These are phyloP conservation scores for Heliconius sara DNA, from an alignment of 2,888 invertebrate genomes.

Conservation along the genomic window DNA sequence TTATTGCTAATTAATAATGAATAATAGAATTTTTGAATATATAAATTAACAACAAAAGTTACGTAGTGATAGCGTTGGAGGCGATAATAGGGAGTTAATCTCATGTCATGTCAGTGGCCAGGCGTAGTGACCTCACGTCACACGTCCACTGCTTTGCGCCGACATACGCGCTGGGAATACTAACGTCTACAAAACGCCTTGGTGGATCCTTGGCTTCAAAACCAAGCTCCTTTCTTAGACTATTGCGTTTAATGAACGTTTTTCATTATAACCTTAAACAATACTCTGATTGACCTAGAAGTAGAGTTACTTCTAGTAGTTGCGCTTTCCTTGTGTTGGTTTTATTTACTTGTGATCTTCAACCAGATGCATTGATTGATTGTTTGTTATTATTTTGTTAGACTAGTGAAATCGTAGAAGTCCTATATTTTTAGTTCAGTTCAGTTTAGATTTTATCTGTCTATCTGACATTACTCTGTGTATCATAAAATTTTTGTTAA, in stretches of 20 bases:
- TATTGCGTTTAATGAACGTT: conserved; percentile 68
- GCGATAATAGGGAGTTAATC: conserved; percentile 66
- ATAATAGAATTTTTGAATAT: background rate
- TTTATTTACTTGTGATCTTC: background rate
- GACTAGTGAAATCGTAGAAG: background rate
- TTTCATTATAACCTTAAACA: conserved; percentile 48
- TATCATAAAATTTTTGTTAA: background rate
- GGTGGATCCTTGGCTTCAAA: conserved; percentile 84
- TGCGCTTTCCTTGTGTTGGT: conserved; percentile 1
- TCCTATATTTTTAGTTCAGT: background rate
- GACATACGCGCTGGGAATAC: conserved; percentile 78
- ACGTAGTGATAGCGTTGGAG: conserved; percentile 27
- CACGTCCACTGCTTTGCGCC: conserved; percentile 71
- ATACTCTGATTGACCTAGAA: conserved; percentile 42
- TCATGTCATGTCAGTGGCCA: conserved; percentile 77
- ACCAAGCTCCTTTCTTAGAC: conserved; percentile 82
- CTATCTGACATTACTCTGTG: background rate
- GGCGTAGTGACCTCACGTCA: conserved; percentile 79
- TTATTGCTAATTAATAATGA: background rate
- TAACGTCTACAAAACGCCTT: conserved; percentile 80
- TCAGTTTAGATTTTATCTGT: background rate
- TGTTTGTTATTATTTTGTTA: background rate
- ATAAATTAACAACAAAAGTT: conserved; percentile 6
- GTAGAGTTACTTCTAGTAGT: conserved; percentile 10
- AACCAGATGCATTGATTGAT: background rate